These are phyloP conservation scores for Zaprionus ornatus DNA, from an alignment of 1,140 invertebrate species.

Conservation along the genomic window DNA sequence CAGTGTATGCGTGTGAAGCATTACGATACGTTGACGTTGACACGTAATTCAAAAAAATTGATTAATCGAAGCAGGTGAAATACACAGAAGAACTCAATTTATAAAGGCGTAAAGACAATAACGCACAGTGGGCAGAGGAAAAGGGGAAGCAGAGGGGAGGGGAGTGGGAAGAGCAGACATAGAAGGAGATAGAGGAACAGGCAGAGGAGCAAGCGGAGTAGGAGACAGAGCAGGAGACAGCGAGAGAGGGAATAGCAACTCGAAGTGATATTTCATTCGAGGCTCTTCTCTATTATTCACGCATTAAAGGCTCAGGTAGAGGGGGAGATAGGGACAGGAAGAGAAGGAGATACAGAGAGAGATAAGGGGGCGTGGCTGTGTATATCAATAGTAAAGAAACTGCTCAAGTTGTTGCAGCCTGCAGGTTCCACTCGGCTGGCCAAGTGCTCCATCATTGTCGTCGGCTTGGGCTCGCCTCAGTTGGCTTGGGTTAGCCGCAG, in stretches of 20 bases:
- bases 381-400: background rate
- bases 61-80: conserved; percentile 30
- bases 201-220: background rate
- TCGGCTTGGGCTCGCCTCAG: conserved; percentile 7
- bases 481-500: conserved; percentile 37
- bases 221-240: too few species aligned
- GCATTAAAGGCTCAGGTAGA: background rate
- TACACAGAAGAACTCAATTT: conserved; percentile 17
- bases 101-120: conserved; percentile 17
- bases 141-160: background rate
- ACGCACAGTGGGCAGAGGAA: background rate
- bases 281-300: background rate
- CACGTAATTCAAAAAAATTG: conserved; percentile 32
- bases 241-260: too few species aligned
- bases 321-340: background rate
- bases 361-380: background rate
- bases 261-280: conserved; percentile 4
- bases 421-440: conserved; percentile 36
- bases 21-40: conserved; percentile 7
- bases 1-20: conserved; percentile 9
- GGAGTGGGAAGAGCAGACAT: background rate
- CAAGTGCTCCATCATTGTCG: conserved; percentile 64
- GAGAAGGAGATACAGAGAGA: background rate
- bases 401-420: background rate
- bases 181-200: background rate